Evolutionary conservation across 1,140 invertebrate species (phyloP).

Genomic region (Mamestra configurata): DNA sequence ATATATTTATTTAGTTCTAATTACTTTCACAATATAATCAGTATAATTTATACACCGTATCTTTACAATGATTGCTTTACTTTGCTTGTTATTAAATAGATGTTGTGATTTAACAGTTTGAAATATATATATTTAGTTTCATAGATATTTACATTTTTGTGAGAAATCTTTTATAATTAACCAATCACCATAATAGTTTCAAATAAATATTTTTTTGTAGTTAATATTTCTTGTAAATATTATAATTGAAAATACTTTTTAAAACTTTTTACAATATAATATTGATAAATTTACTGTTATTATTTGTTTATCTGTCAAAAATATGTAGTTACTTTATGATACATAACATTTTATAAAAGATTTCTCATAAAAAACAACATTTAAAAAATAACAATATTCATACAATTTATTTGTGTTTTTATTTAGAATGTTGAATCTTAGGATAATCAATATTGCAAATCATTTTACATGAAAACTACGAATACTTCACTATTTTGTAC

Average conservation of each 20-base stretch:
- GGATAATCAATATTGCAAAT: conserved; percentile 45
- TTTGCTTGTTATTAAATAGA: conserved; percentile 46
- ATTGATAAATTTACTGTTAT: too few species aligned
- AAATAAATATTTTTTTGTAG: neutral
- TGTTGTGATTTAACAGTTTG: conserved; percentile 37
- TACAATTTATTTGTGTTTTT: conserved; percentile 25
- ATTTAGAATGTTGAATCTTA: conserved; percentile 52
- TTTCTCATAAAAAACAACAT: conserved; percentile 1
- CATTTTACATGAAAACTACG: conserved; percentile 43
- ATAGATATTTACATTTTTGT: neutral
- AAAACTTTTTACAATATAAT: too few species aligned
- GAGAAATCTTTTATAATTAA: conserved; percentile 28
- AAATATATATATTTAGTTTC: neutral
- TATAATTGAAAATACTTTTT: too few species aligned
- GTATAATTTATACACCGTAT: conserved; percentile 62
- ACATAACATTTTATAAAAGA: conserved; percentile 5
- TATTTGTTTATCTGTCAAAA: too few species aligned
- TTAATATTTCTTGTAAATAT: too few species aligned
- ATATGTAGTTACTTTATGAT: too few species aligned
- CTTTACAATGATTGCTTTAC: conserved; percentile 73
- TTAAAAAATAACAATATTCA: neutral
- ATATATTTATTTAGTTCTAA: neutral
- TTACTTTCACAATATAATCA: conserved; percentile 36
- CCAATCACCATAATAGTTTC: too few species aligned
- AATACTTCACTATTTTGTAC: conserved; percentile 64